These are phyloP conservation scores for Salarias fasciatus DNA, from an alignment of 2,797 vertebrate species.

Conservation along the genomic window DNA sequence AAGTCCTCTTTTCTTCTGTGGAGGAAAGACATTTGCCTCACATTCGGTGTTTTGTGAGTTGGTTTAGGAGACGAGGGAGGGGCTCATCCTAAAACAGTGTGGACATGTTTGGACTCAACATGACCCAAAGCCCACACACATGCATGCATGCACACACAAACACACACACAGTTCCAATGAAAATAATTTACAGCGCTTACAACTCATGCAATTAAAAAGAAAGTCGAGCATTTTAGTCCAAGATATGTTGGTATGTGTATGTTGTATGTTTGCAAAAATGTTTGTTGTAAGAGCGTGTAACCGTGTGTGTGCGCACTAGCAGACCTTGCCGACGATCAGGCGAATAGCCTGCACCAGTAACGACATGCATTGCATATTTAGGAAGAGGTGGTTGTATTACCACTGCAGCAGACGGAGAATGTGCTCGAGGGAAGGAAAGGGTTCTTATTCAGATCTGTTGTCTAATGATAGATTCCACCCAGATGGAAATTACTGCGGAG, in stretches of 20 bases:
- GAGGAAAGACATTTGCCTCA: too few species aligned
- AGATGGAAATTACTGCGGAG: conserved; percentile 45
- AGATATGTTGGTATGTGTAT: conserved; percentile 18
- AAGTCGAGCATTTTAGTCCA: conserved; percentile 3
- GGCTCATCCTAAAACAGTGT: conserved; percentile 42
- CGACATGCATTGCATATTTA: conserved; percentile 74
- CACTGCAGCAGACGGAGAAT: conserved; percentile 65
- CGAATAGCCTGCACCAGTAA: conserved; percentile 65
- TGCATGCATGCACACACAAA: conserved; percentile 24
- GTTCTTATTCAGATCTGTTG: conserved; percentile 53
- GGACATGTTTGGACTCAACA: conserved; percentile 62
- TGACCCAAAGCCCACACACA: conserved; percentile 34
- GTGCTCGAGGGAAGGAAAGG: conserved; percentile 55
- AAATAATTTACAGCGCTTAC: conserved; percentile 22
- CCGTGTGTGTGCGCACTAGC: conserved; percentile 43
- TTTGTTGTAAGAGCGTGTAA: not conserved
- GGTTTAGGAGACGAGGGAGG: conserved; percentile 9
- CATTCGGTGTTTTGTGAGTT: not conserved
- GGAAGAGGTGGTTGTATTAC: conserved; percentile 42
- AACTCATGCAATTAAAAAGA: conserved; percentile 19
- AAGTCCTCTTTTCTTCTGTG: not conserved
- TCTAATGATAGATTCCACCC: conserved; percentile 52
- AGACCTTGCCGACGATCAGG: conserved; percentile 33
- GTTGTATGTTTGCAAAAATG: conserved; percentile 11
- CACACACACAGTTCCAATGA: conserved; percentile 24